Base-by-base conservation (phyloP, 23 tunicate genomes). In the Ascidia mentula region DNA sequence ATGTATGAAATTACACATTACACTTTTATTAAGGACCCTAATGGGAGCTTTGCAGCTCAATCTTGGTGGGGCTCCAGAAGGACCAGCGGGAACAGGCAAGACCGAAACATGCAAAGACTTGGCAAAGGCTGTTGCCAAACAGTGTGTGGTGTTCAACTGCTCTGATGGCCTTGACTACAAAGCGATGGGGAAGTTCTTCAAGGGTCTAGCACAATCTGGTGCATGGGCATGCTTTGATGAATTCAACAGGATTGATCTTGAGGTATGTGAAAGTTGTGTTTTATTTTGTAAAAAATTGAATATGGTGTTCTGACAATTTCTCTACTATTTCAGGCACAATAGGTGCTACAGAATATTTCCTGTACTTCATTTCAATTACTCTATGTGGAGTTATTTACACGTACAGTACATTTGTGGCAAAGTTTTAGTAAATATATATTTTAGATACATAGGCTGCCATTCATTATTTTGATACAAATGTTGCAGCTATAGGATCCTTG, bases 161-260 rank as follows among this genome's bases (percentile, higher is more conserved):
- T 91, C 97, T 15, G 97, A 91, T 61, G 97, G 97, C 18, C 60
- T 91, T 1, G 97, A 91, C 69, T 91, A 91, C 81, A 91, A 91
- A 60, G 97, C 97, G 0, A 91, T 91, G 97, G 97, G 97, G 45
- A 91, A 91, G 72, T 91, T 91, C 40, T 91, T 91, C 81, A 91
- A 91, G 60, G 97, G 97, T 12, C 72, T 91, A 84, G 97, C 97
- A 18, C 97, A 91, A 35, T 91, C 97, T 59, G 97, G 97, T 18
- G 97, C 97, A 26, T 91, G 97, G 97, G 97, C 97, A 32, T 91
- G 97, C 77, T 91, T 91, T 65, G 97, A 91, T 59, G 97, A 91
- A 86, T 91, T 91, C 69, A 91, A 91, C 80, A 77, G 97, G 38
- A 91, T 91, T 33, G 97, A 91, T 46, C 46, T 91, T 77, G 97